Conservation (phyloP, 2,113 vertebrate genomes). For the Lamprotornis superbus region DNA sequence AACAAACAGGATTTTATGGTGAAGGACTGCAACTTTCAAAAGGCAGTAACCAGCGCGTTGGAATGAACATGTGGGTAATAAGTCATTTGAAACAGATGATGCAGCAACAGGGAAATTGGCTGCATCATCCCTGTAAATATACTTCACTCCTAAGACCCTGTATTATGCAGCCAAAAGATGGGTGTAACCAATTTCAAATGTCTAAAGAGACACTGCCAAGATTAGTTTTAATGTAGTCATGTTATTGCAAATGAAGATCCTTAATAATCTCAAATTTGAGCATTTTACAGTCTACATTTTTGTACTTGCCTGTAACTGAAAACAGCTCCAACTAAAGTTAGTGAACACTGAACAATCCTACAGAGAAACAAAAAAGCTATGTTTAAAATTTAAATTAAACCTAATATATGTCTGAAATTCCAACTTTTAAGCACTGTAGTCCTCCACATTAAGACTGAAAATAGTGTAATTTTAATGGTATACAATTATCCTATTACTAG, state of each 20-base stretch:
- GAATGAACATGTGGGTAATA: not conserved
- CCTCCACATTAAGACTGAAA: not conserved
- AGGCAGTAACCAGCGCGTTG: not conserved
- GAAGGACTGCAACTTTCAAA: not conserved
- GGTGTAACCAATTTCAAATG: constrained; percentile 33
- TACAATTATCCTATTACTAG: not conserved
- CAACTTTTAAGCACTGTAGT: not conserved
- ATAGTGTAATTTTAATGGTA: not conserved
- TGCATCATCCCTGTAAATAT: not conserved
- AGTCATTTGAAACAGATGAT: constrained; percentile 33
- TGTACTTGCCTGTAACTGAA: not conserved
- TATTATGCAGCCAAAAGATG: constrained; percentile 6
- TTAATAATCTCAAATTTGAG: not conserved
- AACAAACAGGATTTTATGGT: not conserved
- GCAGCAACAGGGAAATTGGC: not conserved
- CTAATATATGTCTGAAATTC: not conserved
- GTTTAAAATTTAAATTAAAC: not conserved
- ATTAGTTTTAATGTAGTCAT: not conserved
- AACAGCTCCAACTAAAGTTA: not conserved
- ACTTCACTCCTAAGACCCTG: not conserved
- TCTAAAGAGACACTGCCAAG: constrained; percentile 10
- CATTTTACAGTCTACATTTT: not conserved
- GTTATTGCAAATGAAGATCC: not conserved
- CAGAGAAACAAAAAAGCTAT: not conserved
- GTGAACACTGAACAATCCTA: not conserved